Evolutionary conservation across 2,113 vertebrate genomes (phyloP), one percentile per base, ranked within the genome.

Genomic region (Caloenas nicobarica): DNA sequence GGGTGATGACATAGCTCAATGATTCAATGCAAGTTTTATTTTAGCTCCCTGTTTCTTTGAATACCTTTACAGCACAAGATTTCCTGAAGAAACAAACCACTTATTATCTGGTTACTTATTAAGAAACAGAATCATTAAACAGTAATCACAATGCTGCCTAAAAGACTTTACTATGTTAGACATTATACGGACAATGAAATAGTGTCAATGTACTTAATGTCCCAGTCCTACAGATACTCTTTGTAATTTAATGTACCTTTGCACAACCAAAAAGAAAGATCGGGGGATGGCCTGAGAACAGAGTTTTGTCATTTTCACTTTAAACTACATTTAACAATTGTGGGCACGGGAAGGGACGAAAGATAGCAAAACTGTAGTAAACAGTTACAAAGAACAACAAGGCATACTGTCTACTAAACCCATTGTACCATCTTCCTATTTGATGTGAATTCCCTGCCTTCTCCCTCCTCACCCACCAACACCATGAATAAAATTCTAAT

Each of bases 41-140:
- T 92, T 84, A 65, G 31, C 25, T 95, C 26, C 29, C 7, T 22
- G 14, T 58, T 73, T 64, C 51, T 84, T 40, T 33, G 9, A 66
- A 28, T 11, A 56, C 15, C 11, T 78, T 44, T 21, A 50, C 7
- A 71, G 57, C 16, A 33, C 33, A 61, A 44, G 10, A 64, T 44
- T 26, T 40, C 48, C 65, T 40, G 16, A 86, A 90, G 48, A 88
- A 91, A 87, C 3, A 42, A 88, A 50, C 10, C 33, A 61, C n/a
- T 86, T 81, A 36, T 7, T 82, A 71, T 22, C 76, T 36, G 58
- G 66, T 91, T 87, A 87, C 86, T 87, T 72, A 82, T 33, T 91
- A 93, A 69, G 57, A 92, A 90, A 48, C 29, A 83, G 13, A 88
- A 81, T 74, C 84, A 83, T n/a, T 81, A 74, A 74, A 86, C 72